Percentiles rank a stretch among this genome's conserved stretches.
Conservation (phyloP, 2,797 vertebrate genomes). For the Astyanax mexicanus region DNA sequence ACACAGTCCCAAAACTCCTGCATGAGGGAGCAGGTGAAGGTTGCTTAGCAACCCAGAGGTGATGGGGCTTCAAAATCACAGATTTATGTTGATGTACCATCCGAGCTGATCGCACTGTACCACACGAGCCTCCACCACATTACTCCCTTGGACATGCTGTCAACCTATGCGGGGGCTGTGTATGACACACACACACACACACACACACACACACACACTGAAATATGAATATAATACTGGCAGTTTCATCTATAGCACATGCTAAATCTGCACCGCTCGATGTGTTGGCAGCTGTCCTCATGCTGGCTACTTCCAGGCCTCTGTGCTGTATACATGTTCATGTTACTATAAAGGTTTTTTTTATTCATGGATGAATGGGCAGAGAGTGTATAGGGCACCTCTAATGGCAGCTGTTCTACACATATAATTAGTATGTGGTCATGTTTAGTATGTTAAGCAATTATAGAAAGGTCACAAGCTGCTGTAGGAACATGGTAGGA, state of each 20-base stretch:
- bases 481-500: slow-evolving; percentile 1
- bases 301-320: background rate
- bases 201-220: too few relatives aligned
- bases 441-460: background rate
- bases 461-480: slow-evolving; percentile 8
- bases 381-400: background rate
- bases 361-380: background rate
- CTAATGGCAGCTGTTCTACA: background rate
- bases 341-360: background rate
- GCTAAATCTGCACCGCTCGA: background rate
- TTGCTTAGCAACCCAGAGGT: slow-evolving; percentile 51
- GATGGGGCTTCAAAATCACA: slow-evolving; percentile 34
- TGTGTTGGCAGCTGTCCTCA: background rate
- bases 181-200: too few relatives aligned
- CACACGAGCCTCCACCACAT: background rate
- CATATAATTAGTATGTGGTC: background rate
- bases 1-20: slow-evolving; percentile 27
- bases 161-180: slow-evolving; percentile 29
- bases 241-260: background rate
- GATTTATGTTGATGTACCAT: slow-evolving; percentile 31
- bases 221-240: background rate
- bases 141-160: background rate
- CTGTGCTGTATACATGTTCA: background rate
- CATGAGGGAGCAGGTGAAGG: slow-evolving; percentile 52
- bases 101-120: slow-evolving; percentile 24